Conservation (phyloP, 2,888 invertebrate genomes). For the Macrosiphum euphorbiae region DNA sequence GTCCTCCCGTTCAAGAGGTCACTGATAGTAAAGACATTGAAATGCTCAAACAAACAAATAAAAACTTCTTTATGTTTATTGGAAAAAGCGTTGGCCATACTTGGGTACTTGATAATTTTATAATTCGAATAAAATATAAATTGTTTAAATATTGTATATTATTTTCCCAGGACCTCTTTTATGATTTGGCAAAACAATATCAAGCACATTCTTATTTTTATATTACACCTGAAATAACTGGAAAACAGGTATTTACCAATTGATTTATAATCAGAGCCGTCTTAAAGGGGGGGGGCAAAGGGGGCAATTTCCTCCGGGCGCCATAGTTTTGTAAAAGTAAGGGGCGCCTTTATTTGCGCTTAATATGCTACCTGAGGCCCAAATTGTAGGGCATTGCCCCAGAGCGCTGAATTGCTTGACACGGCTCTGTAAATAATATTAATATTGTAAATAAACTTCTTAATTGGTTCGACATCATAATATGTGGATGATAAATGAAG, state of each 20-base stretch:
- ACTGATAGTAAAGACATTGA: slow-evolving; percentile 84
- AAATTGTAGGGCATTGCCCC: no score
- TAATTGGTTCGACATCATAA: slow-evolving; percentile 22
- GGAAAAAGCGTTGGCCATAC: slow-evolving; percentile 78
- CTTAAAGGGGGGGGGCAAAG: no score
- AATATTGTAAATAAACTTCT: slow-evolving; percentile 55
- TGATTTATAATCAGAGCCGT: no score
- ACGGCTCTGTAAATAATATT: no score
- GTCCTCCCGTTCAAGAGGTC: slow-evolving; percentile 87
- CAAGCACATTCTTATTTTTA: slow-evolving; percentile 92
- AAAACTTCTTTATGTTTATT: slow-evolving; percentile 89
- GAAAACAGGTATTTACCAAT: slow-evolving; percentile 72
- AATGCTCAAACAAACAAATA: slow-evolving; percentile 80
- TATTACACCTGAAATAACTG: slow-evolving; percentile 79
- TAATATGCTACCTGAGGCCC: no score
- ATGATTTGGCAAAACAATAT: slow-evolving; percentile 77
- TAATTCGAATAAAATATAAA: slow-evolving; percentile 69
- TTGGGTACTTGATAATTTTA: slow-evolving; percentile 76
- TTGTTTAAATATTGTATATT: not conserved
- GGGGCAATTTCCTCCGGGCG: no score
- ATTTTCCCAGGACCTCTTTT: slow-evolving; percentile 72
- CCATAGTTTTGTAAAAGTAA: no score
- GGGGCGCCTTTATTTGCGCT: no score
- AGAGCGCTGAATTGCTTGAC: no score
- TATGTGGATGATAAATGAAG: not conserved